Conservation (phyloP, 2,888 invertebrate species). For the Cotesia congregata region DNA sequence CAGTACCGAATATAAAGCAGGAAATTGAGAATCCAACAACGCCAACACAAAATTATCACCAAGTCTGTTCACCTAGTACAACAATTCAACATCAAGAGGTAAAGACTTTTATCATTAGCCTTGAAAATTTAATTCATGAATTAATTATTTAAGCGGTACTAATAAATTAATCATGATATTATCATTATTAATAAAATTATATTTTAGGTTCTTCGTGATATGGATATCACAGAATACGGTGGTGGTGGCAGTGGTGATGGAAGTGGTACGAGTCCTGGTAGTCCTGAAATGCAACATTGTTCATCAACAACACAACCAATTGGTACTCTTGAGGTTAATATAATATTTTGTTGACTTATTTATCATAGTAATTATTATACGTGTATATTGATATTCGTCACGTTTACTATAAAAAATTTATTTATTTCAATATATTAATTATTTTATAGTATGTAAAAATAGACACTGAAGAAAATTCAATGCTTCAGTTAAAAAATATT, state of each 20-base stretch:
- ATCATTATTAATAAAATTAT: background rate
- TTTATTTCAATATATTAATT: no score
- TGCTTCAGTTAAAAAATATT: no score
- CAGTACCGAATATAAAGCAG: slow-evolving; percentile 73
- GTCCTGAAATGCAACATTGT: slow-evolving; percentile 90
- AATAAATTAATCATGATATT: slow-evolving; percentile 22
- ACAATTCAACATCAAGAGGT: slow-evolving; percentile 69
- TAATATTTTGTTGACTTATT: slow-evolving; percentile 1
- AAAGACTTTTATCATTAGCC: slow-evolving; percentile 34
- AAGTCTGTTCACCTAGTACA: slow-evolving; percentile 69
- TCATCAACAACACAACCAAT: slow-evolving; percentile 87
- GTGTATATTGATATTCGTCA: slow-evolving; percentile 5
- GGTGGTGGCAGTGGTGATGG: slow-evolving; percentile 60
- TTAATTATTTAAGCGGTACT: background rate
- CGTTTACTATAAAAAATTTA: background rate
- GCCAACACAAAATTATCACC: slow-evolving; percentile 66
- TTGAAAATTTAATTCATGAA: background rate
- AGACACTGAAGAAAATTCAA: no score
- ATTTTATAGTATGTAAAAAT: no score
- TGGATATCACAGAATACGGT: slow-evolving; percentile 64
- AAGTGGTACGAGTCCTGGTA: slow-evolving; percentile 78
- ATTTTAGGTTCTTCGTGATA: slow-evolving; percentile 60
- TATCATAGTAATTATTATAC: background rate
- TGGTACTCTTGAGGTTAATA: slow-evolving; percentile 74
- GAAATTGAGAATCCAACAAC: slow-evolving; percentile 73